These are phyloP conservation scores for Mythimna pallens DNA, from an alignment of 2,888 invertebrate genomes.

Conservation along the genomic window DNA sequence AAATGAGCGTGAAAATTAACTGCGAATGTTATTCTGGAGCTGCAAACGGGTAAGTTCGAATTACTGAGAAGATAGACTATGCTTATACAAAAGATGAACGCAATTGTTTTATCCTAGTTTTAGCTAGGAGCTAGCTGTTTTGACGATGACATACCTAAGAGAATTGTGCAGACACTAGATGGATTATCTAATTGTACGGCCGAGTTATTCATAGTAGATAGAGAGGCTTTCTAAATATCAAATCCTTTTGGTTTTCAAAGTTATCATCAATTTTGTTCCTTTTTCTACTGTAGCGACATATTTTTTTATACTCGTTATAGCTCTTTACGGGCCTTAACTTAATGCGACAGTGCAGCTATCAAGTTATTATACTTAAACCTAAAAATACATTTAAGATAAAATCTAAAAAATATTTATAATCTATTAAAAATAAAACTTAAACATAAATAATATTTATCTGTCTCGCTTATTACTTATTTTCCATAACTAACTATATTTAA, in stretches of 20 bases:
- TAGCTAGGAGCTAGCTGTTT: too few species aligned
- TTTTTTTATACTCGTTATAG: too few species aligned
- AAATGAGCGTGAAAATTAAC: constrained; percentile 19
- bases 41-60: background rate
- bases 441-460: too few species aligned
- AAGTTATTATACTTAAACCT: too few species aligned
- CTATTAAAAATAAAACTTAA: too few species aligned
- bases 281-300: background rate
- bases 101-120: background rate
- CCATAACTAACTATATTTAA: too few species aligned
- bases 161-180: background rate
- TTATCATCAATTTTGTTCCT: background rate
- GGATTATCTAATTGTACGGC: background rate
- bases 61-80: background rate
- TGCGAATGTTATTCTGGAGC: background rate
- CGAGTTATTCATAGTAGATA: background rate
- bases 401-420: too few species aligned
- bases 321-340: too few species aligned
- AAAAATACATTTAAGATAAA: too few species aligned
- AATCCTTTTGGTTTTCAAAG: background rate
- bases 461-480: too few species aligned
- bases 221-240: background rate
- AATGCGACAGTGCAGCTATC: too few species aligned
- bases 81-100: background rate
- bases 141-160: background rate